phyloP scores from a whole-genome alignment of 1,140 invertebrate genomes.

The Daktulosphaira vitifoliae region DNA sequence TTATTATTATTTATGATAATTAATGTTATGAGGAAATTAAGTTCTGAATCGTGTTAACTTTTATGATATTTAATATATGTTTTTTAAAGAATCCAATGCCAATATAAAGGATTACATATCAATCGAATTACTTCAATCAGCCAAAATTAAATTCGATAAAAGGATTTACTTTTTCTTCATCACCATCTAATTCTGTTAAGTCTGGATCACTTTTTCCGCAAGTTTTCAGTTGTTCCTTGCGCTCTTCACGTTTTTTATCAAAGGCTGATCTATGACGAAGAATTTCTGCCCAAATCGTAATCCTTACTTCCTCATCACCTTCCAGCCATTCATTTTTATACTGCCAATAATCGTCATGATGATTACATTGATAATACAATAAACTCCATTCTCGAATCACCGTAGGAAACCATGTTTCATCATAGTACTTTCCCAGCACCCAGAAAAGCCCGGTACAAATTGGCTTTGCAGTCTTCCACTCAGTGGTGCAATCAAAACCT shows the following conservation, averaged over 20 bases:
- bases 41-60: no score
- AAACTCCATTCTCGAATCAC: neutral
- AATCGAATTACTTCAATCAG: no score
- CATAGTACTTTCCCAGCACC: neutral
- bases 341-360: neutral
- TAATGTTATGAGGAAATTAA: no score
- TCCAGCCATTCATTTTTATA: neutral
- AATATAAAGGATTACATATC: no score
- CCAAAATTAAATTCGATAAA: no score
- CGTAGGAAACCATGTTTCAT: conserved; percentile 8
- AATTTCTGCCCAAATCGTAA: neutral
- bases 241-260: neutral
- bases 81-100: no score
- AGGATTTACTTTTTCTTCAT: no score
- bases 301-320: conserved; percentile 5
- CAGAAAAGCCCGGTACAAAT: neutral
- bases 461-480: neutral
- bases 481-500: neutral
- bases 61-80: no score
- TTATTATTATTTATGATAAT: no score
- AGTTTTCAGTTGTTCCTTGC: neutral
- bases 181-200: no score
- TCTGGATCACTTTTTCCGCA: neutral
- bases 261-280: neutral
- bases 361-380: conserved; percentile 5